Base-by-base conservation (phyloP, 1,140 invertebrate genomes). In the Bombus cullumanus region DNA sequence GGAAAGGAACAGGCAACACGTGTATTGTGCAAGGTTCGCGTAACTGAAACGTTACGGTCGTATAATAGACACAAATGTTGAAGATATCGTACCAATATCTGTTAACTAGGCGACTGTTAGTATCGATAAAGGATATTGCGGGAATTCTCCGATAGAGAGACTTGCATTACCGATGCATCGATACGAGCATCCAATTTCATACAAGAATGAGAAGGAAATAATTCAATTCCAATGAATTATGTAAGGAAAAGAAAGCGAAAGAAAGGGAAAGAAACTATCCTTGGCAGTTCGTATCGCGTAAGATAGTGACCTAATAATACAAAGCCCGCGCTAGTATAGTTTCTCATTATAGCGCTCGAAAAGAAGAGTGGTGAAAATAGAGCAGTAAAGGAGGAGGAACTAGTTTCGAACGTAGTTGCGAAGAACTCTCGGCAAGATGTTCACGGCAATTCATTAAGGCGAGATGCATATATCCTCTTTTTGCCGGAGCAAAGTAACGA, bases 401-500 rank as follows among this genome's bases (percentile, higher is more conserved):
- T 18, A 31, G 78, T 64, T 73, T 28, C 41, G 83, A 66, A 72
- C 39, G 22, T 34, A n/a, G 53, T 72, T 41, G 39, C 31, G 34
- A 28, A 43, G 15, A 62, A 22, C 76, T 43, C 13, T 28, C 18
- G 66, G 41, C 66, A 85, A 88, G 88, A 89, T 47, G 86, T 75
- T 87, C 80, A 57, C 28, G 71, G 85, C 86, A 85, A 88, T 88
- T 89, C 86, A 87, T 88, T 87, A 87, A 66, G 25, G 71, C 86
- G 73, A 81, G 86, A 88, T 85, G 53, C 71, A 88, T 66, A 34
- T 72, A 81, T 85, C 82, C 64, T 69, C 73, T 79, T 90, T 88
- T 83, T 83, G 57, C 72, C 85, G 59, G 47, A 18, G 71, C 72
- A 89, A 94, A 92, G 91, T 95, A 94, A 95, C 93, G 92, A 94